Percentiles rank a stretch among this genome's conserved stretches.
phyloP scores from a whole-genome alignment of 2,888 invertebrate species.

The Caenorhabditis imperialis region DNA sequence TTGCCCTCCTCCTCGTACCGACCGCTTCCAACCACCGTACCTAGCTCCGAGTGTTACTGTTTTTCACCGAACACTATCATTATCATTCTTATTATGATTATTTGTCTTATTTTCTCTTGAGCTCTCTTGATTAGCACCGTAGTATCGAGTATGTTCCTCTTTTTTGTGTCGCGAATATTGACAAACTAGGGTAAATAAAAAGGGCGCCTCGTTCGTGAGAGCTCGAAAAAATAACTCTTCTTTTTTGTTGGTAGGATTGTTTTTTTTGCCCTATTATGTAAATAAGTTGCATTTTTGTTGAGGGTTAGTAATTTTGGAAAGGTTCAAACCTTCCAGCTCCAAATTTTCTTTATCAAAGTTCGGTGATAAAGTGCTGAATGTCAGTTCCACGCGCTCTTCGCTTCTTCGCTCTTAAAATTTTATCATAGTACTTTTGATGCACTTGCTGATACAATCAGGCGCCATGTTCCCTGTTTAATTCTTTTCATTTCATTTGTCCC shows the following conservation, averaged over 20 bases:
- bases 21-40: conserved; percentile 47
- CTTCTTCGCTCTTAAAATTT: conserved; percentile 35
- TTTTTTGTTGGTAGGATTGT: conserved; percentile 16
- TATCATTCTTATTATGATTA: too few species aligned
- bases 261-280: conserved; percentile 20
- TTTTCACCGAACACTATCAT: too few species aligned
- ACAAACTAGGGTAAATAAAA: conserved; percentile 45
- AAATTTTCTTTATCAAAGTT: too few species aligned
- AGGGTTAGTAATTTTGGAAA: too few species aligned
- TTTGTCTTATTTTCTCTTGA: not conserved
- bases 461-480: conserved; percentile 6
- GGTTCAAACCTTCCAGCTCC: too few species aligned
- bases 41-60: conserved; percentile 40
- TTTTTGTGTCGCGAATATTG: conserved; percentile 11
- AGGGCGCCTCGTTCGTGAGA: conserved; percentile 41
- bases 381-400: not conserved
- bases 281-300: conserved; percentile 1
- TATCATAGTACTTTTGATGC: conserved; percentile 26
- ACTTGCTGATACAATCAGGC: conserved; percentile 49
- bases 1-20: too few species aligned
- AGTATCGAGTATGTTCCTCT: not conserved
- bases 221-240: conserved; percentile 35
- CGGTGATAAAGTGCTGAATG: too few species aligned
- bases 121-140: conserved; percentile 3
- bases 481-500: not conserved